Percentiles rank a stretch among this genome's conserved stretches.
Conservation (phyloP, 2,113 vertebrate species). For the Rafetus swinhoei region DNA sequence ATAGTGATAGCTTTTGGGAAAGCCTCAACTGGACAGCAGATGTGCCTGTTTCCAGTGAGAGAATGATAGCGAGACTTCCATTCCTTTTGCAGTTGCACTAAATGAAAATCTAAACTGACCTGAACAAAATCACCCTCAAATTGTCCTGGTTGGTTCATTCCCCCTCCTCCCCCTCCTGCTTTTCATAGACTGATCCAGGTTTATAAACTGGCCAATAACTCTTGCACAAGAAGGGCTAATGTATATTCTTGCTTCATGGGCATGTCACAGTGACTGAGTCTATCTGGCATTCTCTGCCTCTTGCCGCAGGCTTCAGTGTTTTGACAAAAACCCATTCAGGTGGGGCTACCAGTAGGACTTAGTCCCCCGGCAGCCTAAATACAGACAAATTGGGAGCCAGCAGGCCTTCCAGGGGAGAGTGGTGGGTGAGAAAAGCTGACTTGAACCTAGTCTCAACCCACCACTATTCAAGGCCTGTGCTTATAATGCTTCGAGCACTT, state of each 20-base stretch:
- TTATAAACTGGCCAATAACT: not conserved
- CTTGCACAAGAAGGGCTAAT: accelerated
- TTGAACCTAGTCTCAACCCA: too few relatives aligned
- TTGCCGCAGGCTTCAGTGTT: too few relatives aligned
- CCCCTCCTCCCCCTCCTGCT: not conserved
- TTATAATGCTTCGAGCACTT: too few relatives aligned
- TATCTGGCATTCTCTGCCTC: too few relatives aligned
- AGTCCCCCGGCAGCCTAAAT: too few relatives aligned
- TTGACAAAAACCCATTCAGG: too few relatives aligned
- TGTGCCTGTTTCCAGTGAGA: not conserved
- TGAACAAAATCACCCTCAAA: not conserved
- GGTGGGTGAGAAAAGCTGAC: too few relatives aligned
- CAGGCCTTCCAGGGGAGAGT: too few relatives aligned
- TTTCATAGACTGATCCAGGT: not conserved
- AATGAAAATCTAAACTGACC: not conserved
- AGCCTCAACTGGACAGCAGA: not conserved
- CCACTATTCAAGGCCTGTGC: too few relatives aligned
- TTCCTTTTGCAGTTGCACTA: not conserved
- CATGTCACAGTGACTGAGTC: not conserved
- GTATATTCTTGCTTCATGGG: not conserved
- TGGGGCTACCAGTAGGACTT: too few relatives aligned
- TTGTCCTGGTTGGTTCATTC: not conserved
- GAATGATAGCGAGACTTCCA: too few relatives aligned
- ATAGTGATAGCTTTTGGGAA: slow-evolving; percentile 2
- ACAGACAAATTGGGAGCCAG: too few relatives aligned